Base-by-base conservation (phyloP, 1,140 invertebrate genomes). In the Micrasema longulum region DNA sequence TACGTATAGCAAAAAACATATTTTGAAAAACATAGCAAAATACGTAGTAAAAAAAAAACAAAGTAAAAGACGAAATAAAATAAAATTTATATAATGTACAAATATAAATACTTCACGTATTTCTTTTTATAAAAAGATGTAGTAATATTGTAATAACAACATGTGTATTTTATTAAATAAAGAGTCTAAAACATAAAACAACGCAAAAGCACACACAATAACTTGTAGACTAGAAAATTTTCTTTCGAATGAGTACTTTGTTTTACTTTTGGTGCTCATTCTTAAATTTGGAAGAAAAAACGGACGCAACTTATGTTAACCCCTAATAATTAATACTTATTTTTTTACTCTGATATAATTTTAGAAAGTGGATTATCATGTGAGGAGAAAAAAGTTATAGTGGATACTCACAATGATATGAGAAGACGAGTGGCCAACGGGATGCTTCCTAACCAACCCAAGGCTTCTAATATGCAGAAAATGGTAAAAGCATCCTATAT, bases 391-490 rank as follows among this genome's bases (percentile, higher is more conserved):
- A 47, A 62, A 26, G 0, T 47, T 0, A 72, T 75, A 36, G 38
- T 75, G 9, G 48, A 72, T 18, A 16, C 1, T 6, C 73, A 75
- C 57, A 75, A 75, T 65, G 31, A 41, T 1, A 20, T 75, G 23
- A 38, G 73, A 14, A 62, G 43, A 26, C 50, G 41, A 57, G 14
- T 75, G 11, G 69, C 73, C 1, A 69, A 47, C 9, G 73, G 73
- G 10, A 38, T 14, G 6, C 1, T 75, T 11, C 7, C 47, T 11
- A 53, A 69, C 7, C 73, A 75, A 64, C 69, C 73, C 22, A 69
- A 72, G 48, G 69, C 73, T 11, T 68, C 64, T n/a, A 72, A 75
- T 35, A 71, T 75, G 69, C 45, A 71, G 43, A 72, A 69, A 65
- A 26, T 75, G 35, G 73, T 71, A 71, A 62, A 48, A n/a, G n/a